phyloP scores from a whole-genome alignment of 2,888 invertebrate genomes.

The Ennomos fuscantarius region DNA sequence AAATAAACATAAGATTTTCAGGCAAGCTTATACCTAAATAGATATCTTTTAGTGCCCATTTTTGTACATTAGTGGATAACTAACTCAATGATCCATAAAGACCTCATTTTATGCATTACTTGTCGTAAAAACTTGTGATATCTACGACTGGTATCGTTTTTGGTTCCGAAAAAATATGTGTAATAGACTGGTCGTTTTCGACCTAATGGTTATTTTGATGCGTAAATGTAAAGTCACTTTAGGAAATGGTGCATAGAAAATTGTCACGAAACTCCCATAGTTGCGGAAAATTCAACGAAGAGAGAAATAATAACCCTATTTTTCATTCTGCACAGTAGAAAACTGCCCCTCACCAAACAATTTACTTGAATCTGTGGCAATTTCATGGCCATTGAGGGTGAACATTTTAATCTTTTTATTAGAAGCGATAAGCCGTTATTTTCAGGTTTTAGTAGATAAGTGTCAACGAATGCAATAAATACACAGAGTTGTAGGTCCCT shows the following conservation, averaged over 20 bases:
- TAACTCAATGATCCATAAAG: constrained; percentile 12
- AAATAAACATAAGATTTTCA: background rate
- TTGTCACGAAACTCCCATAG: constrained; percentile 7
- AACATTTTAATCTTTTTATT: constrained; percentile 1
- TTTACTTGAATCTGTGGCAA: constrained; percentile 26
- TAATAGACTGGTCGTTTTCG: background rate
- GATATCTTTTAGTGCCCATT: constrained; percentile 11
- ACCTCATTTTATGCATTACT: constrained; percentile 5
- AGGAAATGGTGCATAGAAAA: constrained; percentile 7
- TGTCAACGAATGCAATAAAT: too few species aligned
- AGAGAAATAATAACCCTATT: constrained; percentile 18
- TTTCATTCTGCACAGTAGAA: constrained; percentile 13
- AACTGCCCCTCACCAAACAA: constrained; percentile 15
- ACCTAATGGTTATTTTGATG: background rate
- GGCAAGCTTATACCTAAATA: constrained; percentile 12
- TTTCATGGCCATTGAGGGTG: constrained; percentile 10
- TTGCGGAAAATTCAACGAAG: constrained; percentile 2
- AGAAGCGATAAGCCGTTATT: too few species aligned
- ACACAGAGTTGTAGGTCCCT: too few species aligned
- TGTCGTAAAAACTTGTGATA: constrained; percentile 7
- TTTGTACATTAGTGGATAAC: constrained; percentile 15
- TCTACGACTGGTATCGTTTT: background rate
- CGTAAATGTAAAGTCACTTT: constrained; percentile 6
- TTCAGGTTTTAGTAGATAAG: too few species aligned
- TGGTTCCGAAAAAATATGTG: background rate